Evolutionary conservation across 2,113 vertebrate genomes (phyloP).

Genomic region (Oncorhynchus nerka): DNA sequence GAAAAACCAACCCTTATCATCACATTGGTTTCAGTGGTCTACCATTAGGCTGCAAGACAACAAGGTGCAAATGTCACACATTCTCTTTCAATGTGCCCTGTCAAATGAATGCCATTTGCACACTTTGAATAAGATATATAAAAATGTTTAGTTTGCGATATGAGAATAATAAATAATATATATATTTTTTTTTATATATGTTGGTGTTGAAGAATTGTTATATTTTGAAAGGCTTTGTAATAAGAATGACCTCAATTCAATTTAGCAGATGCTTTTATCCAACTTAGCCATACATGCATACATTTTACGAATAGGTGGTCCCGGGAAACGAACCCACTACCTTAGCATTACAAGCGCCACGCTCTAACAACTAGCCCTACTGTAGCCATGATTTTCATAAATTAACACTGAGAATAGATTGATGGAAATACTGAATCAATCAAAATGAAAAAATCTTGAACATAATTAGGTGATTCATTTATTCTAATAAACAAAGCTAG

Average conservation of each 20-base stretch:
- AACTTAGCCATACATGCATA: too few species aligned
- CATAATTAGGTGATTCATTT: conserved; percentile 57
- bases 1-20: not conserved
- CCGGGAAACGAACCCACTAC: too few species aligned
- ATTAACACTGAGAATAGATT: not conserved
- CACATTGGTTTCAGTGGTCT: not conserved
- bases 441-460: conserved; percentile 41
- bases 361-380: too few species aligned
- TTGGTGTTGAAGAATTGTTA: not conserved
- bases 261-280: too few species aligned
- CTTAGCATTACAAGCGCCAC: too few species aligned
- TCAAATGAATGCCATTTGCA: not conserved
- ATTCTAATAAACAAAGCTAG: conserved; percentile 58
- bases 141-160: not conserved
- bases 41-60: not conserved
- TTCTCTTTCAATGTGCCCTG: not conserved
- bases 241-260: too few species aligned
- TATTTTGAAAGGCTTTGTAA: not conserved
- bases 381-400: not conserved
- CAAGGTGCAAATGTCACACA: not conserved
- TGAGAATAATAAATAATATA: too few species aligned
- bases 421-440: conserved; percentile 8
- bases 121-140: not conserved
- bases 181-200: too few species aligned
- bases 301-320: too few species aligned